These are phyloP conservation scores for Zootoca vivipara DNA, from an alignment of 2,113 vertebrate genomes.

Conservation along the genomic window DNA sequence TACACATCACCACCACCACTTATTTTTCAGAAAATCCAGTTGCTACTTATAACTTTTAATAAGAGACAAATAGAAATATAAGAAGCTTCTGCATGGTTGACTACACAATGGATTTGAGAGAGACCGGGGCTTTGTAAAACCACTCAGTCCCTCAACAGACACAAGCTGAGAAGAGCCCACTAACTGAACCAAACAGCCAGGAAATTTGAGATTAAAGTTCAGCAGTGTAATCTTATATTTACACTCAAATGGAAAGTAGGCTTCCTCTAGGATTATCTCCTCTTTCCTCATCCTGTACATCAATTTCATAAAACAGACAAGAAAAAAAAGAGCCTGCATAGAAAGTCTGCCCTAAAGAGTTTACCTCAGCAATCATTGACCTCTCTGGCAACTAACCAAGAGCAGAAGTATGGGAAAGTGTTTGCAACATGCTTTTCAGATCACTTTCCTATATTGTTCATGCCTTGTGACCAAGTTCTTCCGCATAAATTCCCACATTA, in stretches of 20 bases:
- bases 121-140: not conserved
- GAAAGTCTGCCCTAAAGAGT: not conserved
- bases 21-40: not conserved
- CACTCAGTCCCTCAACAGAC: not conserved
- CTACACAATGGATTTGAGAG: not conserved
- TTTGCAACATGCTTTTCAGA: not conserved
- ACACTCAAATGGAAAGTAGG: not conserved
- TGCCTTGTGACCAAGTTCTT: not conserved
- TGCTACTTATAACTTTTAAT: not conserved
- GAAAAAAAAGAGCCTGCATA: not conserved
- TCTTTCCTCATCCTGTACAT: not conserved
- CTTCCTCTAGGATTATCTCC: not conserved
- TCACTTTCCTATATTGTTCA: not conserved
- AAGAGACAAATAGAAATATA: not conserved
- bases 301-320: not conserved
- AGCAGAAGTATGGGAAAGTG: not conserved
- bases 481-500: too few relatives aligned
- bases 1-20: not conserved
- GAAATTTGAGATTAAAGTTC: not conserved
- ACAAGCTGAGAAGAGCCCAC: not conserved
- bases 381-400: not conserved
- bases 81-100: not conserved
- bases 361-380: not conserved
- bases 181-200: not conserved
- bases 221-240: not conserved